Base-by-base conservation (phyloP, 2,113 vertebrate genomes). In the Trochalopteron elliotii region DNA sequence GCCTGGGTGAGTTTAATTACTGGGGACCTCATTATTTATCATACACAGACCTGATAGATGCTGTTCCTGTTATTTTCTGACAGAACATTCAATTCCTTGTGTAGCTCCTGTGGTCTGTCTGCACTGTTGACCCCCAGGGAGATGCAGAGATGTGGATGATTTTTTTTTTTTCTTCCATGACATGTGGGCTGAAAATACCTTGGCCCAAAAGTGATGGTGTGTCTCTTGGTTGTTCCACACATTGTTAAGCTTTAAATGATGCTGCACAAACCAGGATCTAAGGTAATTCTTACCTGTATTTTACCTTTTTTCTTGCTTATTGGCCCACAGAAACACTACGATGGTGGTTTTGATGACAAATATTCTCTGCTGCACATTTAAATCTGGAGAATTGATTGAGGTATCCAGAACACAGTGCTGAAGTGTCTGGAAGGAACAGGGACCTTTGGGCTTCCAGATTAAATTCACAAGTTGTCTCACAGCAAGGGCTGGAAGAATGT, bases 131-230 rank as follows among this genome's bases (percentile, higher is more conserved):
- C 53, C 37, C 42, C 50, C 39, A 27, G 59, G 55, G 24, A 55
- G 39, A 14, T 0, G 5, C 15, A 23, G 63, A 7, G 4, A 59
- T 23, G 44, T 2, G 6, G 44, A 45, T 1, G 12, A 31, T 23
- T 75, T 50, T 65, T 3, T 55, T 45, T 61, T 35, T 12, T 45
- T 61, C 33, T 12, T 44, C n/a, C 10, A 24, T 39, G 67, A 30
- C 10, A 25, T 49, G 4, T 7, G 24, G 45, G 25, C 33, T 61
- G 42, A 55, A 76, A 89, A 25, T 9, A 16, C n/a, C 76, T 71
- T 16, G 28, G 5, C 53, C 42, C 30, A 40, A 30, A 79, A 35
- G 24, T 0, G 0, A 35, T 19, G 20, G 16, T 31, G 0, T 6
- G 1, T 60, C 11, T 50, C 44, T 49, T 7, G 6, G 4, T 25